These are phyloP conservation scores for Anas capensis DNA, from an alignment of 2,797 vertebrate species.

Conservation along the genomic window DNA sequence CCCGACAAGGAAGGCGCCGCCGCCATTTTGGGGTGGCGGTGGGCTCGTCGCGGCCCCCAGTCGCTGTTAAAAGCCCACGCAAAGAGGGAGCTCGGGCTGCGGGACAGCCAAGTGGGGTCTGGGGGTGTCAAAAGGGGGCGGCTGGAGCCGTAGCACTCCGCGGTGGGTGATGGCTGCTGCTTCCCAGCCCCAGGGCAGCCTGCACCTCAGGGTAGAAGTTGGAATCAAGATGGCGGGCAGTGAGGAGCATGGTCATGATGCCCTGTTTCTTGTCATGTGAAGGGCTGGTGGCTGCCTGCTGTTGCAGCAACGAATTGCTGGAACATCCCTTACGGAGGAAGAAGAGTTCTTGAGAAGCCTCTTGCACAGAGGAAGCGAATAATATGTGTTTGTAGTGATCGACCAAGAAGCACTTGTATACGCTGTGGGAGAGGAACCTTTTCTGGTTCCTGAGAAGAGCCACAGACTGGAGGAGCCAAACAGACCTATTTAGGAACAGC, in stretches of 20 bases:
- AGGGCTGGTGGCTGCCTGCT: fast-evolving
- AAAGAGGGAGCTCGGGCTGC: fast-evolving
- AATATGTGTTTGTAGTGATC: fast-evolving
- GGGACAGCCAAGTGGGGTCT: fast-evolving
- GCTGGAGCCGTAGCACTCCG: neutral
- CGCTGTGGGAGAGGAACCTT: fast-evolving
- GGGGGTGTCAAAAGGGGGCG: fast-evolving
- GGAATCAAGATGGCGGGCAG: neutral
- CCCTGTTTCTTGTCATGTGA: no score
- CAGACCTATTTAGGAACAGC: fast-evolving
- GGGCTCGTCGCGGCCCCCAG: fast-evolving
- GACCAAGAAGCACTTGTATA: neutral
- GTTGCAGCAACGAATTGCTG: no score
- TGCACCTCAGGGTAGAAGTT: no score
- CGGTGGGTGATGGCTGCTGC: neutral
- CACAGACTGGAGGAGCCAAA: fast-evolving
- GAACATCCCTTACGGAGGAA: no score
- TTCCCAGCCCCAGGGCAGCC: neutral
- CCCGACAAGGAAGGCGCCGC: neutral
- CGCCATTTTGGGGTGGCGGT: fast-evolving
- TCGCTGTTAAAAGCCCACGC: fast-evolving
- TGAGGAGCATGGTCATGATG: fast-evolving
- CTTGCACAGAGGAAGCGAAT: no score
- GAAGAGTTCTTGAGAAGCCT: neutral
- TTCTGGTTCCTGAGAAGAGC: fast-evolving